Conservation (phyloP, 30 jellyfish, hydroid and myxozoan species). For the Cassiopea andromeda region DNA sequence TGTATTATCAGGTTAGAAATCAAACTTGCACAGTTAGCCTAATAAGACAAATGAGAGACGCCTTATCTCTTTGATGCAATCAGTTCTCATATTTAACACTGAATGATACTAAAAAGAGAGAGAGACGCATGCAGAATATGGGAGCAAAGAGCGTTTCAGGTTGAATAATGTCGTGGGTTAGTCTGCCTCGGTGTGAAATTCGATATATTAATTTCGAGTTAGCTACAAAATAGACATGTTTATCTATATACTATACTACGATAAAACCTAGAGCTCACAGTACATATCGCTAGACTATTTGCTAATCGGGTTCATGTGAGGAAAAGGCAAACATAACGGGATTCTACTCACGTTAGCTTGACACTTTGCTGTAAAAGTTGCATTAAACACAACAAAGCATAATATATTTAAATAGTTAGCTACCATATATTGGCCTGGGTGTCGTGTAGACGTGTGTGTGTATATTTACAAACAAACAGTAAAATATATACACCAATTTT, state of each 20-base stretch:
- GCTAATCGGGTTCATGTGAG: neutral
- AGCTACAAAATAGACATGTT: too few relatives aligned
- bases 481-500: slow-evolving; percentile 30
- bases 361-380: neutral
- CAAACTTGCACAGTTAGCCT: slow-evolving; percentile 3
- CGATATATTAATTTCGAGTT: too few relatives aligned
- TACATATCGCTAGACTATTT: neutral
- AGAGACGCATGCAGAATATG: too few relatives aligned
- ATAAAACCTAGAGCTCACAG: neutral
- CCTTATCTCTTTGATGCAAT: neutral
- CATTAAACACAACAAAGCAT: neutral
- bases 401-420: slow-evolving; percentile 33
- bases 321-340: slow-evolving; percentile 22
- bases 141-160: too few relatives aligned
- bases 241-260: neutral
- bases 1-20: slow-evolving; percentile 1
- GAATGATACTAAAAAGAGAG: too few relatives aligned
- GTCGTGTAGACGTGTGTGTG: slow-evolving; percentile 43
- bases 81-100: too few relatives aligned
- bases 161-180: too few relatives aligned
- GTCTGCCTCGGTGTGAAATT: too few relatives aligned
- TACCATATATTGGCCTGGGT: neutral
- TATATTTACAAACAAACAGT: slow-evolving; percentile 51
- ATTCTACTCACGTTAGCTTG: neutral
- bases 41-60: slow-evolving; percentile 23